A percentile compares a stretch with the other conserved stretches of the same genome.
These are phyloP conservation scores for Actenoides hombroni DNA, from an alignment of 2,113 vertebrate species.

Conservation along the genomic window DNA sequence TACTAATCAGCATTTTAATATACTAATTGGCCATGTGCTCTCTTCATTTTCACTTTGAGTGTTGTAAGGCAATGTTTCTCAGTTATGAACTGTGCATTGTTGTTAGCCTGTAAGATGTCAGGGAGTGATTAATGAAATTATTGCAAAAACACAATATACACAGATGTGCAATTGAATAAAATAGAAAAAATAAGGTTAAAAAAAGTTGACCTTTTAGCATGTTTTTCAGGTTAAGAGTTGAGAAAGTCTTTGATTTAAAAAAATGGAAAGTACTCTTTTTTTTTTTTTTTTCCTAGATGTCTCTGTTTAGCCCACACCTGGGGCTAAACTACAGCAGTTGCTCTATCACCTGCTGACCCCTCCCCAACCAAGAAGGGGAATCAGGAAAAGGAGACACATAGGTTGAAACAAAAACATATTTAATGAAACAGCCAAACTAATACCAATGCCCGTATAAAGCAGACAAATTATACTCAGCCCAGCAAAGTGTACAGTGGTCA, in stretches of 20 bases:
- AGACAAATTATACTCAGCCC: not conserved
- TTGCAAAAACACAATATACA: not conserved
- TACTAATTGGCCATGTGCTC: not conserved
- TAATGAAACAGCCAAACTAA: not conserved
- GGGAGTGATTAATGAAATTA: not conserved
- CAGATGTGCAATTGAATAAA: not conserved
- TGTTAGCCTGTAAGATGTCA: not conserved
- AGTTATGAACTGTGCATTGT: not conserved
- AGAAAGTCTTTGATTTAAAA: not conserved
- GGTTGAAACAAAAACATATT: not conserved
- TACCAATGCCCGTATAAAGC: not conserved
- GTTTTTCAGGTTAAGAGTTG: not conserved
- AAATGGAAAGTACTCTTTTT: rapidly evolving
- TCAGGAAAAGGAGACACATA: not conserved
- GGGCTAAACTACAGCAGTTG: not conserved
- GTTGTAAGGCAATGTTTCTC: not conserved
- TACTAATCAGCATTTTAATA: not conserved
- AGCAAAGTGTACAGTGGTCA: not conserved
- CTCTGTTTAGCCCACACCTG: not conserved
- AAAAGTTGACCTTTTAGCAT: not conserved
- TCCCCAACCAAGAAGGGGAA: not conserved
- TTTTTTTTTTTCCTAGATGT: not conserved
- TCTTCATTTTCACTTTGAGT: not conserved
- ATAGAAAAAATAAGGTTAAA: not conserved
- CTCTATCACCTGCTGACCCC: not conserved